Evolutionary conservation across 2,888 invertebrate species (phyloP).

Genomic region (Standfussiana lucernea): DNA sequence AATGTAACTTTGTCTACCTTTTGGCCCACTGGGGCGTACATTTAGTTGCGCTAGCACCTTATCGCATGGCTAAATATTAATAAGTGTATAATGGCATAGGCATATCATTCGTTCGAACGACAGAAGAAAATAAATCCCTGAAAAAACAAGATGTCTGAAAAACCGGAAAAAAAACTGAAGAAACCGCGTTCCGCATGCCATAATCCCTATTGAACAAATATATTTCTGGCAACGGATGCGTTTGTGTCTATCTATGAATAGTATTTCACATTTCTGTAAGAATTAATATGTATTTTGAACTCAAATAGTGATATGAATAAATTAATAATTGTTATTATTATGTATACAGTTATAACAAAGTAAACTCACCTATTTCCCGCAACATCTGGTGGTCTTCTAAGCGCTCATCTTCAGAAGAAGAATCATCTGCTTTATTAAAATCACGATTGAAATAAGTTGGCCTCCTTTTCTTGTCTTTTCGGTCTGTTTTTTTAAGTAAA

Average conservation of each 20-base stretch:
- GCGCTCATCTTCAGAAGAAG: background rate
- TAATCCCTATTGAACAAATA: no score
- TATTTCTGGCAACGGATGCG: no score
- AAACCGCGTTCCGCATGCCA: no score
- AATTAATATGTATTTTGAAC: no score
- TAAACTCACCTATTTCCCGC: background rate
- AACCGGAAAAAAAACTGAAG: no score
- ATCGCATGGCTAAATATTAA: background rate
- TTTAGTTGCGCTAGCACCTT: background rate
- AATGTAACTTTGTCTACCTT: background rate
- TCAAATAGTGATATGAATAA: background rate
- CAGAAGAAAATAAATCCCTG: background rate
- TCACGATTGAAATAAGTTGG: background rate
- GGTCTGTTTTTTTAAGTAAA: background rate
- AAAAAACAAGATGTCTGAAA: background rate
- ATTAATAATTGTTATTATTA: background rate
- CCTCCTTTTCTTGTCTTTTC: background rate
- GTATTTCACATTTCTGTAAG: no score
- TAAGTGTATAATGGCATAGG: background rate
- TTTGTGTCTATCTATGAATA: no score
- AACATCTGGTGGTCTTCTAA: background rate
- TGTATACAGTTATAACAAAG: background rate
- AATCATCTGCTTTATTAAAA: background rate
- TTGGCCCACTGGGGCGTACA: background rate
- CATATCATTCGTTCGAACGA: background rate